Base-by-base conservation (phyloP, 2,888 invertebrate species). In the Ferdinandea cuprea region DNA sequence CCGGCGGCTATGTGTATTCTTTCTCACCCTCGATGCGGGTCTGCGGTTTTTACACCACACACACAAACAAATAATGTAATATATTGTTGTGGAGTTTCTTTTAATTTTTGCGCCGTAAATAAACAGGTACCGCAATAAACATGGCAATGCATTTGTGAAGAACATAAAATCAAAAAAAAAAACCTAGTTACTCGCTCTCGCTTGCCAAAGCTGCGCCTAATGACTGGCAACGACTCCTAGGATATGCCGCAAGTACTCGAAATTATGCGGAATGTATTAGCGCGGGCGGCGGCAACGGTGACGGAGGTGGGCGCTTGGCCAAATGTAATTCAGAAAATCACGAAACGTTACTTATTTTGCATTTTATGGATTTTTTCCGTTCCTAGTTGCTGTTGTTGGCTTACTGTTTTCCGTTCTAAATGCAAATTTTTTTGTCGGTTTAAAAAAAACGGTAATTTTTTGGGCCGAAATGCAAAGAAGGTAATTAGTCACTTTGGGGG, bases 401-500 rank as follows among this genome's bases (percentile, higher is more conserved):
- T 17, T 25, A 25, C 30, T 68, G 54, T 37, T 44, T 71, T 65
- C 58, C 69, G 80, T 59, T 81, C 69, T 71, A 65, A 65, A 81
- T 81, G 80, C 65, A 81, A 76, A 81, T 81, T 81, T 72, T 59
- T 44, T 44, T 11, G 54, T 25, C 15, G 50, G 32, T 32, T 40
- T 11, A 30, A 11, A 48, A 50, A 58, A 46, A n/a, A n/a, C n/a
- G 30, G 54, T 58, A 44, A 52, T 59, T 80, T 61, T 76, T 76
- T 46, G 63, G n/a, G 76, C 76, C 59, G 37, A 80, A 71, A 76
- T 81, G 80, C 76, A 81, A 80, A 80, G 69, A 74, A 74, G 76
- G 80, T 81, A 81, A 81, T 81, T 81, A 81, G 80, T 81, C 80
- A 71, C 59, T 52, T 65, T n/a, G n/a, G 35, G 40, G 48, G 74